Conservation (phyloP, 2,797 vertebrate species). For the Zenarchopterus dispar region DNA sequence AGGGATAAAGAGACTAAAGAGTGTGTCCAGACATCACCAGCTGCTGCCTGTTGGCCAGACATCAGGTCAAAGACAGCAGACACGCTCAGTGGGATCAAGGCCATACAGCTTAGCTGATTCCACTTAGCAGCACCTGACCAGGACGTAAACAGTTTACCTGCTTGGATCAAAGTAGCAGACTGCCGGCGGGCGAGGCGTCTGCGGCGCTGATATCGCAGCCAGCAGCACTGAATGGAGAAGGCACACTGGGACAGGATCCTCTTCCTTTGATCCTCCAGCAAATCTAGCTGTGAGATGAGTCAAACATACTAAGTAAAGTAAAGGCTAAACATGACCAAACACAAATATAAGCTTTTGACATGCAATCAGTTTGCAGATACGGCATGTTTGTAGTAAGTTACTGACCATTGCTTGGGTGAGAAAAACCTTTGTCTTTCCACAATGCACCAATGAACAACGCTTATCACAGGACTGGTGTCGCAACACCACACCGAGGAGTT, state of each 20-base stretch:
- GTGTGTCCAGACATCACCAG: conserved; percentile 43
- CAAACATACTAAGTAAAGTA: conserved; percentile 24
- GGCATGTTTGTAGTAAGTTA: conserved; percentile 2
- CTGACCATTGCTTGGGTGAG: conserved; percentile 89
- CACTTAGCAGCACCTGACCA: background rate
- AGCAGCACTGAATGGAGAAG: conserved; percentile 90
- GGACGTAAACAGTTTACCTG: conserved; percentile 83
- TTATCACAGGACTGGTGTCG: conserved; percentile 37
- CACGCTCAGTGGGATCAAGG: conserved; percentile 7
- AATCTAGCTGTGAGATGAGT: conserved; percentile 84
- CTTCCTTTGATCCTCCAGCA: conserved; percentile 86
- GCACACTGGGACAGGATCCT: conserved; percentile 82
- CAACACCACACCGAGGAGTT: conserved; percentile 76
- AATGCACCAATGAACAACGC: conserved; percentile 76
- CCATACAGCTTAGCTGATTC: conserved; percentile 11
- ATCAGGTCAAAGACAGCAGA: conserved; percentile 34
- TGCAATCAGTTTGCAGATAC: background rate
- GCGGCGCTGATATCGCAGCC: conserved; percentile 81
- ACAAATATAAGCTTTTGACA: too few relatives aligned
- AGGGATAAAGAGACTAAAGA: conserved; percentile 24
- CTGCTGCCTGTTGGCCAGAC: conserved; percentile 40
- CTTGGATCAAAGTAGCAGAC: conserved; percentile 89
- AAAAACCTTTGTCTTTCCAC: conserved; percentile 94
- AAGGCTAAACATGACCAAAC: too few relatives aligned
- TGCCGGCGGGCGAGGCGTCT: conserved; percentile 66